Conservation (phyloP, 2,797 vertebrate genomes). For the Cyprinodon diabolis region DNA sequence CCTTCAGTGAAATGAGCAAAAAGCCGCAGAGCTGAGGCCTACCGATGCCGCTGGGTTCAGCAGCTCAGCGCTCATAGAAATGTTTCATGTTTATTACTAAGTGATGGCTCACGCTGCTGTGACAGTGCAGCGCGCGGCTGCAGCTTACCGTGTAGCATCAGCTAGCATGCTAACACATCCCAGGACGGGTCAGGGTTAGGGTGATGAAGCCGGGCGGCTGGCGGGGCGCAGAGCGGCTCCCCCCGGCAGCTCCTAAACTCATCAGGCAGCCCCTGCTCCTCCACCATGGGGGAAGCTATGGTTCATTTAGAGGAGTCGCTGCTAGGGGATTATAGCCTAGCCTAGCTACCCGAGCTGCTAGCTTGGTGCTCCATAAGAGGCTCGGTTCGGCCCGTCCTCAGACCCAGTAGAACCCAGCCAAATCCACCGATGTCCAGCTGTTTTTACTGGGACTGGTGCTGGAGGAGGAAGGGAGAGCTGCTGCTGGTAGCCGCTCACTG, state of each 20-base stretch:
- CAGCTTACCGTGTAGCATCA: slow-evolving; percentile 30
- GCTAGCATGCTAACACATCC: slow-evolving; percentile 45
- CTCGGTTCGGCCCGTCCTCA: neutral
- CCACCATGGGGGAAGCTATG: neutral
- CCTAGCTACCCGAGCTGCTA: neutral
- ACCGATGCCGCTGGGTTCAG: too few species aligned
- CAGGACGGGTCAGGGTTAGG: slow-evolving; percentile 26
- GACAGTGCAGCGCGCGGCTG: neutral
- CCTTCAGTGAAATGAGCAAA: slow-evolving; percentile 3
- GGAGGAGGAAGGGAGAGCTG: slow-evolving; percentile 7
- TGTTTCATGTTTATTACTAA: too few species aligned
- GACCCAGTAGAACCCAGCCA: neutral
- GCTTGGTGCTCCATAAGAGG: neutral
- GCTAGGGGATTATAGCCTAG: neutral
- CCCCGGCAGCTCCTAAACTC: too few species aligned
- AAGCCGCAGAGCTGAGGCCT: slow-evolving; percentile 57
- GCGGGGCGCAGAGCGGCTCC: slow-evolving; percentile 5
- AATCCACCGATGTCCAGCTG: neutral
- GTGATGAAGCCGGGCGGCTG: too few species aligned
- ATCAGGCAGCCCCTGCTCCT: neutral
- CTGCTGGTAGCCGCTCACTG: slow-evolving; percentile 25
- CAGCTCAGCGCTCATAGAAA: too few species aligned
- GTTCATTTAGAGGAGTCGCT: neutral
- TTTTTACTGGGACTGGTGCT: neutral
- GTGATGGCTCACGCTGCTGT: neutral